These are phyloP conservation scores for Sparidentex hasta DNA, from an alignment of 2,797 vertebrate species.

Conservation along the genomic window DNA sequence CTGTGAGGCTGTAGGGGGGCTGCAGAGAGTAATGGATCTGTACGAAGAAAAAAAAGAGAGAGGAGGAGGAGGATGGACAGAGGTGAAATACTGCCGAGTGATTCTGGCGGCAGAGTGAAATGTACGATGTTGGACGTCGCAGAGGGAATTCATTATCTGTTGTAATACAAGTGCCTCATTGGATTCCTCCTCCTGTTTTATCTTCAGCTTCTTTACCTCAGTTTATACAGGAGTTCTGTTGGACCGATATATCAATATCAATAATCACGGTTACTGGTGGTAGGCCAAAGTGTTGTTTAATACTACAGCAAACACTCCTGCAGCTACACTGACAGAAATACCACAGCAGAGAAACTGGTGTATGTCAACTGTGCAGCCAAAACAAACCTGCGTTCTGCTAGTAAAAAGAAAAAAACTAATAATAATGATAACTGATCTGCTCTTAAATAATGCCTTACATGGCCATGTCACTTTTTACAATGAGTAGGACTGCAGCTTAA, in stretches of 20 bases:
- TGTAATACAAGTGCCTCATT: constrained; percentile 31
- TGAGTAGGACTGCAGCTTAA: too few species aligned
- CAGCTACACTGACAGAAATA: neutral
- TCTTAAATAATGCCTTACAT: neutral
- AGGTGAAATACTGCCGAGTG: constrained; percentile 15
- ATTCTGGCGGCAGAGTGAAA: constrained; percentile 42
- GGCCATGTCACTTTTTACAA: neutral
- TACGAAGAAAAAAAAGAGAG: constrained; percentile 9
- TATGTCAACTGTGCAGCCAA: constrained; percentile 10
- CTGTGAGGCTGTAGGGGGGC: constrained; percentile 37
- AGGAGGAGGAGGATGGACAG: constrained; percentile 15
- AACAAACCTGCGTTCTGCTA: neutral
- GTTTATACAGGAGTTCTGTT: neutral
- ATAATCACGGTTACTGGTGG: neutral
- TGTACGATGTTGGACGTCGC: constrained; percentile 26
- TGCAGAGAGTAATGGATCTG: constrained; percentile 8
- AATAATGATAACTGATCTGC: neutral
- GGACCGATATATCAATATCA: neutral
- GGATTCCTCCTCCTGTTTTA: constrained; percentile 31
- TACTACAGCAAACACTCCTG: neutral
- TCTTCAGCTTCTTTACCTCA: constrained; percentile 40
- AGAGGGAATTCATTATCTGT: constrained; percentile 60
- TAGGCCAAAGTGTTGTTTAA: too few species aligned
- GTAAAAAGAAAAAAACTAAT: neutral
- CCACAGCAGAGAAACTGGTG: neutral